phyloP scores from a whole-genome alignment of 2,888 invertebrate species.

The Marasmarcha lunaedactyla region DNA sequence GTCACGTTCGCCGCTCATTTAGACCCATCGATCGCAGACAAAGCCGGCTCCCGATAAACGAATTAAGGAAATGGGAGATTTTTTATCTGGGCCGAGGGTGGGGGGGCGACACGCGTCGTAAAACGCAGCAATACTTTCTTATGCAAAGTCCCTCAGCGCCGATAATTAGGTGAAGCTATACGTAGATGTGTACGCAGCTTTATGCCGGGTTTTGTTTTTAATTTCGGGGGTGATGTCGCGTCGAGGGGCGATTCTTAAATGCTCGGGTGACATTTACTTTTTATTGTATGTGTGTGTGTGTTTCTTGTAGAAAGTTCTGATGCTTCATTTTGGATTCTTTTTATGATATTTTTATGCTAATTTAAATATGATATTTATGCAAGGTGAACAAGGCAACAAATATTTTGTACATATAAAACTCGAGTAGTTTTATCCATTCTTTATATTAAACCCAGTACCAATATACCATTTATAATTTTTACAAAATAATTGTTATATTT shows the following conservation, averaged over 20 bases:
- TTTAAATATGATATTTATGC: too few relatives aligned
- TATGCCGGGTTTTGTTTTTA: constrained; percentile 54
- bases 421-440: too few relatives aligned
- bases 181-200: constrained; percentile 43
- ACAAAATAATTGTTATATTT: too few relatives aligned
- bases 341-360: too few relatives aligned
- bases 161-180: constrained; percentile 62
- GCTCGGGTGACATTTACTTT: background rate
- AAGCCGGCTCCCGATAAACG: constrained; percentile 66
- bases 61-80: constrained; percentile 72
- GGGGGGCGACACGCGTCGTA: constrained; percentile 56
- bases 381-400: too few relatives aligned
- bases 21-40: constrained; percentile 70
- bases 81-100: constrained; percentile 62
- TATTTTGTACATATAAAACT: too few relatives aligned
- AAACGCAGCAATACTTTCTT: constrained; percentile 69
- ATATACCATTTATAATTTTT: too few relatives aligned
- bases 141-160: constrained; percentile 67
- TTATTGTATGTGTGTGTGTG: background rate
- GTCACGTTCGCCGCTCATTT: constrained; percentile 65
- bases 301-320: too few relatives aligned
- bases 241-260: too few relatives aligned
- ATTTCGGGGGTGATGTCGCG: constrained; percentile 42
- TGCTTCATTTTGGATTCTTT: too few relatives aligned
- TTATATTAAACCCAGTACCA: too few relatives aligned